phyloP scores from a whole-genome alignment of 2,888 invertebrate species.

The Hypercompe scribonia region DNA sequence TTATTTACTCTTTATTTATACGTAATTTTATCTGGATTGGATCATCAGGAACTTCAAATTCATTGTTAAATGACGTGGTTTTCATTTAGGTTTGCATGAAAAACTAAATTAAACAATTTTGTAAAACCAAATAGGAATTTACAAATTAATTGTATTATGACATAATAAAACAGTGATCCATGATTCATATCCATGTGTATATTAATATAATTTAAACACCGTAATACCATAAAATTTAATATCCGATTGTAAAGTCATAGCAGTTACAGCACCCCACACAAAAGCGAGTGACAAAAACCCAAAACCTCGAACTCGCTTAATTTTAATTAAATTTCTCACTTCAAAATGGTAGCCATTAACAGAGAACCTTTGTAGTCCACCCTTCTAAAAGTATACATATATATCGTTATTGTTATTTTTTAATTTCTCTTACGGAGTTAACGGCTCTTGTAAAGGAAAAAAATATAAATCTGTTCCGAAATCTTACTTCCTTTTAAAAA shows the following conservation, averaged over 20 bases:
- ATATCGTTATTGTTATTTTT: constrained; percentile 60
- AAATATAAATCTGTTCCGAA: constrained; percentile 54
- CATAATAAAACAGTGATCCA: no score
- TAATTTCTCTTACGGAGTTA: constrained; percentile 55
- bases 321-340: constrained; percentile 59
- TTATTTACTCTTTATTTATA: no score
- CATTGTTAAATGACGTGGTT: no score
- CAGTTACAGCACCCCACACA: constrained; percentile 42
- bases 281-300: constrained; percentile 51
- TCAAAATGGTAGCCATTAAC: constrained; percentile 56
- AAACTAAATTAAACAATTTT: no score
- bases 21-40: no score
- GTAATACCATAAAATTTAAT: constrained; percentile 8
- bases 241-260: constrained; percentile 21
- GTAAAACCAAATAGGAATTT: no score
- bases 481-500: constrained; percentile 51
- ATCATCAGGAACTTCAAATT: no score
- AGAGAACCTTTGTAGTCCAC: constrained; percentile 56
- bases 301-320: constrained; percentile 53
- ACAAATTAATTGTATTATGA: no score
- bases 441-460: constrained; percentile 50
- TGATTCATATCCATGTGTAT: no score
- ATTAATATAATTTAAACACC: not conserved
- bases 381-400: constrained; percentile 49
- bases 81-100: no score